phyloP scores from a whole-genome alignment of 2,797 vertebrate species.

The Spizella passerina region DNA sequence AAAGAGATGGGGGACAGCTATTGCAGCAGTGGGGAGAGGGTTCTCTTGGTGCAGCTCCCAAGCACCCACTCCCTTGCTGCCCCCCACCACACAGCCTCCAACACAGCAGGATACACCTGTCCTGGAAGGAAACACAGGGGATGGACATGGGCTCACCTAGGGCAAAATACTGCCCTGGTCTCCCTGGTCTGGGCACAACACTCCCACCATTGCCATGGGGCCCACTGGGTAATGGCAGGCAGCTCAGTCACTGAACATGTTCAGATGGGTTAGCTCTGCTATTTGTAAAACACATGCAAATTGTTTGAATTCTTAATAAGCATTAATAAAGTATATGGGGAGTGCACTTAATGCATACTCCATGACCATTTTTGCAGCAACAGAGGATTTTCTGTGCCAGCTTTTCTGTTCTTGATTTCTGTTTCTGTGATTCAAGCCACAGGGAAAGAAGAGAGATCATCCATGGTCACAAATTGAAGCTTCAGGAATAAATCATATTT shows the following conservation, averaged over 20 bases:
- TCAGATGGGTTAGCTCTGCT: background rate
- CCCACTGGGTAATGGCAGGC: background rate
- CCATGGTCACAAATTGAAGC: background rate
- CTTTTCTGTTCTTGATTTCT: background rate
- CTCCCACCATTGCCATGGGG: background rate
- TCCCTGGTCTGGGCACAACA: background rate
- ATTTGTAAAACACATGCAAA: background rate
- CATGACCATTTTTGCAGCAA: background rate
- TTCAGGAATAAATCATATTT: background rate
- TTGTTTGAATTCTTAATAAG: background rate
- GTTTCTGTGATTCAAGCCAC: background rate
- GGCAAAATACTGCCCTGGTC: background rate
- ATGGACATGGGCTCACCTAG: rapidly evolving
- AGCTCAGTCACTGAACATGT: background rate
- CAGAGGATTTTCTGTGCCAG: background rate
- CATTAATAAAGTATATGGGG: background rate
- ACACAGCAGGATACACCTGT: rapidly evolving
- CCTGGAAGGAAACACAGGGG: background rate
- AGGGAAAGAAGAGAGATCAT: background rate
- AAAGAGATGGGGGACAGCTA: background rate
- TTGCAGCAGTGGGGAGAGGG: background rate
- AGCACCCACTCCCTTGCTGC: background rate
- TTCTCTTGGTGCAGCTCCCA: rapidly evolving
- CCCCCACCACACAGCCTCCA: rapidly evolving
- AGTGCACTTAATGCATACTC: background rate